Percentiles rank a stretch among this genome's conserved stretches.
Evolutionary conservation across 2,113 vertebrate species (phyloP).

Genomic region (Oncorhynchus tshawytscha): DNA sequence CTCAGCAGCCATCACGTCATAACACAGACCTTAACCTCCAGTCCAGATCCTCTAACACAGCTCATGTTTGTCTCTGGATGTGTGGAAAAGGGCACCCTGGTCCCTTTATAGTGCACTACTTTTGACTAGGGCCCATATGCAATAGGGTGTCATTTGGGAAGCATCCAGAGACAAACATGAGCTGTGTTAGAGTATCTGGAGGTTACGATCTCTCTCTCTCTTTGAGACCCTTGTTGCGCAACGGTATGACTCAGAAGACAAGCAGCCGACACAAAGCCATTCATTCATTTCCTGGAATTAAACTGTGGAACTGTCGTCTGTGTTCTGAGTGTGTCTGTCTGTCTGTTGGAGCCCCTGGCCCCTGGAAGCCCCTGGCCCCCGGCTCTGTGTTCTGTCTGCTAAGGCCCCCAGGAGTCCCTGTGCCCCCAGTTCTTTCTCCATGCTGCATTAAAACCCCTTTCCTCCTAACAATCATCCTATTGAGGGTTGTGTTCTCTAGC

Average conservation of each 20-base stretch:
- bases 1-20: too few species aligned
- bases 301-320: slow-evolving; percentile 46
- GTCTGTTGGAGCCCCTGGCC: slow-evolving; percentile 22
- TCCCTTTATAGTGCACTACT: too few species aligned
- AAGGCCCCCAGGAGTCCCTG: too few species aligned
- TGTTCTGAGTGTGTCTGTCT: slow-evolving; percentile 38
- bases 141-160: background rate
- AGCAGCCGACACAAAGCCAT: slow-evolving; percentile 25
- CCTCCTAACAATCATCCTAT: slow-evolving; percentile 66
- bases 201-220: background rate
- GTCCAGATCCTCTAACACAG: too few species aligned
- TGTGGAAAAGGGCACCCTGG: background rate
- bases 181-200: slow-evolving; percentile 46
- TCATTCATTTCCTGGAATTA: slow-evolving; percentile 57
- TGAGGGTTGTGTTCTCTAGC: slow-evolving; percentile 66
- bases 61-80: too few species aligned
- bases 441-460: slow-evolving; percentile 62
- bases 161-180: slow-evolving; percentile 33
- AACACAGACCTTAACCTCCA: too few species aligned
- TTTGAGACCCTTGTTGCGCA: too few species aligned
- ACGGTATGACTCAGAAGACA: too few species aligned
- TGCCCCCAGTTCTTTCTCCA: slow-evolving; percentile 40
- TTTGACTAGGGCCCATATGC: background rate
- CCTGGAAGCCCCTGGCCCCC: slow-evolving; percentile 39
- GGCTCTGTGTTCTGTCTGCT: slow-evolving; percentile 25